phyloP scores from a whole-genome alignment of 1,140 invertebrate genomes.

The Solen grandis region DNA sequence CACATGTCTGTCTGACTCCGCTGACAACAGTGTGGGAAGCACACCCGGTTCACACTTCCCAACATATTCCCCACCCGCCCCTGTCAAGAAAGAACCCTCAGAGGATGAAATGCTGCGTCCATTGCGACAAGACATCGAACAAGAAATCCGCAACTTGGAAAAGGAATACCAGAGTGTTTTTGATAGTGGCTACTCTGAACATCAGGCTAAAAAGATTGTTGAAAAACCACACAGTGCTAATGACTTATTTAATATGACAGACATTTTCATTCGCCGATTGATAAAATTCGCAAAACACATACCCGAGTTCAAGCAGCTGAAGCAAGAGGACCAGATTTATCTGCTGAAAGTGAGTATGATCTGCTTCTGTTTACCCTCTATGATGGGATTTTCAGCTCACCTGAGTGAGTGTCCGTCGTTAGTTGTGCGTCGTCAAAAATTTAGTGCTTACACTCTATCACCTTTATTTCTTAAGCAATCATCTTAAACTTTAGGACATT shows the following conservation, averaged over 20 bases:
- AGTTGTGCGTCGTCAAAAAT: no score
- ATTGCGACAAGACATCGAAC: conserved; percentile 61
- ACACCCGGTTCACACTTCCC: conserved; percentile 6
- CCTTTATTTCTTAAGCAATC: no score
- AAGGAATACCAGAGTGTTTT: conserved; percentile 68
- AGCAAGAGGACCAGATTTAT: conserved; percentile 75
- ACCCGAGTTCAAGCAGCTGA: conserved; percentile 73
- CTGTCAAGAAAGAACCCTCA: conserved; percentile 25
- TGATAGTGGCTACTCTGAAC: conserved; percentile 68
- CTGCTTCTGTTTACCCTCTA: no score
- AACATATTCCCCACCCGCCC: not conserved
- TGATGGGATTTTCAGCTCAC: no score
- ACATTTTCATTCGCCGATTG: conserved; percentile 92
- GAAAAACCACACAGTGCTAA: conserved; percentile 67
- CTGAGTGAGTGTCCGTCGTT: no score
- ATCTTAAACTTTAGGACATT: no score
- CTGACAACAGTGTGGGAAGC: conserved; percentile 23
- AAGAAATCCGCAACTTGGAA: conserved; percentile 65
- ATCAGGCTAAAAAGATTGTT: conserved; percentile 63
- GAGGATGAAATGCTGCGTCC: conserved; percentile 63
- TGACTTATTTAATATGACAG: conserved; percentile 85
- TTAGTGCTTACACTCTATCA: no score
- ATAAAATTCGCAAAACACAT: conserved; percentile 77
- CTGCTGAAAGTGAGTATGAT: conserved; percentile 74
- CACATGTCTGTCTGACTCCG: conserved; percentile 36